Conservation (phyloP, 2,797 vertebrate species). For the Helarctos malayanus region DNA sequence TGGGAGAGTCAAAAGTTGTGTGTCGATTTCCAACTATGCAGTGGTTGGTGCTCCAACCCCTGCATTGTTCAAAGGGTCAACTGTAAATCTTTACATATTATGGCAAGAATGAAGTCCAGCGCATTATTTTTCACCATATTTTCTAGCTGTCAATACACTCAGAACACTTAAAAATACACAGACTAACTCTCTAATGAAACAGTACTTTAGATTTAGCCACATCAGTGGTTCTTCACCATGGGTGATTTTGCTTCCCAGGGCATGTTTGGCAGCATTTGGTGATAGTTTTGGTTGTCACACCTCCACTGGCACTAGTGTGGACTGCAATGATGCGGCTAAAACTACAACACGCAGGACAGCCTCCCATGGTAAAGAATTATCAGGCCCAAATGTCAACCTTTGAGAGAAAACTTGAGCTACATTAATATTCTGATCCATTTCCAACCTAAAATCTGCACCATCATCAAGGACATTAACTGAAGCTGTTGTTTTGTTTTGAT, state of each 20-base stretch:
- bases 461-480: conserved; percentile 22
- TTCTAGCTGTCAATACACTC: conserved; percentile 2
- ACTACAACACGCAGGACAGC: not conserved
- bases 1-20: not conserved
- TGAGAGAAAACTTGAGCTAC: not conserved
- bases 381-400: not conserved
- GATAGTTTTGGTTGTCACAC: not conserved
- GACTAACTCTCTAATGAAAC: conserved; percentile 14
- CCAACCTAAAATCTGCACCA: conserved; percentile 36
- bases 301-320: not conserved
- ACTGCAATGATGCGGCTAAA: not conserved
- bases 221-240: not conserved
- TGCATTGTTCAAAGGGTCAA: not conserved
- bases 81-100: not conserved
- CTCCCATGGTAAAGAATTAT: conserved; percentile 1
- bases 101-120: not conserved
- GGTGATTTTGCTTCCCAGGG: not conserved
- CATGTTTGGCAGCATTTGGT: not conserved
- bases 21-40: not conserved
- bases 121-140: not conserved
- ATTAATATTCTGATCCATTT: not conserved
- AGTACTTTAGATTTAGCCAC: not conserved
- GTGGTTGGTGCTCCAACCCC: not conserved
- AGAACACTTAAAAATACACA: conserved; percentile 39
- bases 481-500: not conserved